Conservation (phyloP, 2,888 invertebrate species). For the Lottia scabra region DNA sequence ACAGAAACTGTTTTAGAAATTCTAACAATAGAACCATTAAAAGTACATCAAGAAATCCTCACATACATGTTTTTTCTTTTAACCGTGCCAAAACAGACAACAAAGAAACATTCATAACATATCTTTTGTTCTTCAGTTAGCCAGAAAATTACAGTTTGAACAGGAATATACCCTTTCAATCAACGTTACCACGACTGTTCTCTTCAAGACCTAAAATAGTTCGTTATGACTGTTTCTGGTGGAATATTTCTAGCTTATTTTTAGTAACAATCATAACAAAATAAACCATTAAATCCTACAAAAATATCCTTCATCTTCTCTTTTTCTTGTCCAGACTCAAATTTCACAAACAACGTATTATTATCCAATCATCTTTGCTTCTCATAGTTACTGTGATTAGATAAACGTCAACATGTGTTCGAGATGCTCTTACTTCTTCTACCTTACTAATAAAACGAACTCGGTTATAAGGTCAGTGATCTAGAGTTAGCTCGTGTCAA, state of each 20-base stretch:
- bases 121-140: neutral
- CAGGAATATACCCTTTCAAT: neutral
- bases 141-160: neutral
- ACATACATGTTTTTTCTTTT: neutral
- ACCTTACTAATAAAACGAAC: neutral
- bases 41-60: neutral
- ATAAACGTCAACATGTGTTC: neutral
- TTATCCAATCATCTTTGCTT: slow-evolving; percentile 1
- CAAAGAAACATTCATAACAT: neutral
- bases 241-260: no score
- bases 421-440: neutral
- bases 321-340: neutral
- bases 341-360: neutral
- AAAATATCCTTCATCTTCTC: neutral
- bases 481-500: neutral
- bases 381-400: neutral
- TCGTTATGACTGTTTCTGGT: no score
- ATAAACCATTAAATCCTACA: no score
- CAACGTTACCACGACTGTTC: neutral
- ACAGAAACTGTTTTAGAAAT: no score
- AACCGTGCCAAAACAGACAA: neutral
- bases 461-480: neutral
- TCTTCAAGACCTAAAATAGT: neutral
- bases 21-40: no score
- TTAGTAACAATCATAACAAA: no score